Evolutionary conservation across 2,113 vertebrate species (phyloP).

Genomic region (Geococcyx californianus): DNA sequence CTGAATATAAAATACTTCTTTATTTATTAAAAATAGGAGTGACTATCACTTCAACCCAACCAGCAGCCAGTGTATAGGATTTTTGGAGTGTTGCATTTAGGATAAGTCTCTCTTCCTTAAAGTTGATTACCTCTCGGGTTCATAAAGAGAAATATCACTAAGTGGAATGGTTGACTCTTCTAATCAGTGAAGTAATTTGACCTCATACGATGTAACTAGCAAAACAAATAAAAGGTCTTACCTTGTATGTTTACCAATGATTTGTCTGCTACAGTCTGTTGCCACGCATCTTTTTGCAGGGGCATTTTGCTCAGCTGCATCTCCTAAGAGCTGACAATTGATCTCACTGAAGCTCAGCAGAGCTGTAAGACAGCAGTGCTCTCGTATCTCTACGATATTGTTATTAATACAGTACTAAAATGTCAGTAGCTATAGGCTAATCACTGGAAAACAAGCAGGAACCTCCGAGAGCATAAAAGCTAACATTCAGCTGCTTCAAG

Average conservation of each 20-base stretch:
- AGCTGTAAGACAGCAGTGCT: neutral
- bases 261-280: neutral
- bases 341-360: neutral
- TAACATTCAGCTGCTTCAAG: neutral
- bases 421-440: neutral
- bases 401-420: neutral
- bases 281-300: neutral
- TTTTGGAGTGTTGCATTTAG: neutral
- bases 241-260: neutral
- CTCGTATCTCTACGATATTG: fast-evolving
- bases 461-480: neutral
- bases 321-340: neutral
- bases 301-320: neutral
- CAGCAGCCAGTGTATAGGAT: neutral
- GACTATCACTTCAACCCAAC: neutral
- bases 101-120: neutral
- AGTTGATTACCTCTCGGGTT: neutral
- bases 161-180: neutral
- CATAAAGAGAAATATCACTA: neutral
- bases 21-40: conserved; percentile 6
- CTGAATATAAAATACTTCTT: neutral
- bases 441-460: neutral
- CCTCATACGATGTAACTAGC: neutral
- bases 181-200: neutral
- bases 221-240: neutral